A percentile compares a stretch with the other conserved stretches of the same genome.
phyloP scores from a whole-genome alignment of 2,113 vertebrate genomes.

The Coturnix japonica region DNA sequence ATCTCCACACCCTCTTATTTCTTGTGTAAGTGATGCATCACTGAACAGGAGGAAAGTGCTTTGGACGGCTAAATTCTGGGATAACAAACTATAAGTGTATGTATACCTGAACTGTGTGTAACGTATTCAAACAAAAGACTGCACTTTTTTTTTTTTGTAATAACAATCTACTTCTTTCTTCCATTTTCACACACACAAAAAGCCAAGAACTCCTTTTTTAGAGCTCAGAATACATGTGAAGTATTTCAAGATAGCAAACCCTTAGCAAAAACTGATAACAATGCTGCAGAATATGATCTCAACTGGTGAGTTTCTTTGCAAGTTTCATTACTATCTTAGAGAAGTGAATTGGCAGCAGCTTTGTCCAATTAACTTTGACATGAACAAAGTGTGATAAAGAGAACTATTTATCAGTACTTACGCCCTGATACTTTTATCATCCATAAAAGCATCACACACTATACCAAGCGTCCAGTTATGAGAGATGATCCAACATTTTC shows the following conservation, averaged over 20 bases:
- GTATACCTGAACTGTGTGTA: background rate
- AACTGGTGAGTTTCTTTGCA: background rate
- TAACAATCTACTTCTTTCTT: background rate
- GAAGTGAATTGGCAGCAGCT: background rate
- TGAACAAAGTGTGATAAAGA: background rate
- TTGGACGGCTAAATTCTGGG: background rate
- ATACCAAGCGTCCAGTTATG: background rate
- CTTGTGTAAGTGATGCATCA: background rate
- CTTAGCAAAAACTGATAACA: background rate
- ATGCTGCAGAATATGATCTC: background rate
- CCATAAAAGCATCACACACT: background rate
- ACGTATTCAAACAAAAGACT: background rate
- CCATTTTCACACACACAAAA: background rate
- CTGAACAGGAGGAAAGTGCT: background rate
- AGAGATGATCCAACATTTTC: background rate
- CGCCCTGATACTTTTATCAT: background rate
- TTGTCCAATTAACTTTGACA: background rate
- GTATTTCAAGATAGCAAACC: background rate
- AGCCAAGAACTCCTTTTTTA: background rate
- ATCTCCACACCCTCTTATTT: background rate
- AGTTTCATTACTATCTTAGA: background rate
- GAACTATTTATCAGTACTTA: background rate
- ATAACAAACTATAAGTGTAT: background rate
- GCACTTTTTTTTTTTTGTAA: background rate
- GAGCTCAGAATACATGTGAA: background rate